Evolutionary conservation across 2,113 vertebrate genomes (phyloP).

Genomic region (Camarhynchus parvulus): DNA sequence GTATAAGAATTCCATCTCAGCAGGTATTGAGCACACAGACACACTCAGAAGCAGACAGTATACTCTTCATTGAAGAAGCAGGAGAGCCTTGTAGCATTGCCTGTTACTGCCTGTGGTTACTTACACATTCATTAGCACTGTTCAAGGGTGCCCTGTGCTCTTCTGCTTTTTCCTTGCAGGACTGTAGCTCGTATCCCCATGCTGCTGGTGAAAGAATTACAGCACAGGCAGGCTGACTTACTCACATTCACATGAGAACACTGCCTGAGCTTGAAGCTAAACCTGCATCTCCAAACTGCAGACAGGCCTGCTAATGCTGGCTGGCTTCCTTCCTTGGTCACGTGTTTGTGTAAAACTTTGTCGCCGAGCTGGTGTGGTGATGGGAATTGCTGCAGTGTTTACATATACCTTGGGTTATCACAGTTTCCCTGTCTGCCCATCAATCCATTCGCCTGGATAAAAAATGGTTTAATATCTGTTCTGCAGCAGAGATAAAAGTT

Average conservation of each 20-base stretch:
- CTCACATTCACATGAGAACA: not conserved
- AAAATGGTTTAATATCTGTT: not conserved
- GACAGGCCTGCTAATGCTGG: not conserved
- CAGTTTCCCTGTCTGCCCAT: not conserved
- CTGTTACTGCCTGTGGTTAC: not conserved
- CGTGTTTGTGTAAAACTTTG: not conserved
- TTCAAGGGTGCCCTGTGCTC: not conserved
- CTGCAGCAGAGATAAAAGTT: not conserved
- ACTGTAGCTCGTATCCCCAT: rapidly evolving
- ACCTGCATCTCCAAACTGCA: not conserved
- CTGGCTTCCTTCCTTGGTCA: not conserved
- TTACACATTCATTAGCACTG: not conserved
- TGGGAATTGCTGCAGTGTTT: not conserved
- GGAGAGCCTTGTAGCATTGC: not conserved
- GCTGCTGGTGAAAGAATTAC: not conserved
- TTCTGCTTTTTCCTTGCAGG: not conserved
- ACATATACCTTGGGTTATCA: not conserved
- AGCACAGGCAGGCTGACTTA: not conserved
- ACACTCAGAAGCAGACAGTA: not conserved
- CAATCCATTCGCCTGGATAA: not conserved
- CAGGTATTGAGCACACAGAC: not conserved
- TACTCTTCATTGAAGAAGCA: not conserved
- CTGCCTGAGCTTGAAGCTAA: not conserved
- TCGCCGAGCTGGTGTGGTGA: not conserved
- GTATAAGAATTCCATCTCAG: not conserved